Evolutionary conservation across 2,113 vertebrate genomes (phyloP).

Genomic region (Psilopogon haemacephalus): DNA sequence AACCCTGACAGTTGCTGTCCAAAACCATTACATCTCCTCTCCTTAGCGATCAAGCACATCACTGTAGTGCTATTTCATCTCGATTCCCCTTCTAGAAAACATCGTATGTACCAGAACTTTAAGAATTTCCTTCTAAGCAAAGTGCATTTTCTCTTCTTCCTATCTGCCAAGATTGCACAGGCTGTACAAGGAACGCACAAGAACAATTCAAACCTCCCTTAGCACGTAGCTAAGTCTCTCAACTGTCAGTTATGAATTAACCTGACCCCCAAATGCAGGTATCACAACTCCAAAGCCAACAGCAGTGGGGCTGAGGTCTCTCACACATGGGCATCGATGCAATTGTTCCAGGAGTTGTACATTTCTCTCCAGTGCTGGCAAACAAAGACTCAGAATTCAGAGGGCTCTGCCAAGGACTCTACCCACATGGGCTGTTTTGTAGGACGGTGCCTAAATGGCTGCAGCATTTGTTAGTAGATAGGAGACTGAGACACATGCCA

Average conservation of each 20-base stretch:
- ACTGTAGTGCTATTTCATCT: background rate
- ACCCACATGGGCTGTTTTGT: background rate
- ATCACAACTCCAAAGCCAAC: background rate
- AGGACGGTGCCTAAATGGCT: background rate
- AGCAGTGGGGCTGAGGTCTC: background rate
- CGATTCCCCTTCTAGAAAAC: background rate
- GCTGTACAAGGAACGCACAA: background rate
- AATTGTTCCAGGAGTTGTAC: background rate
- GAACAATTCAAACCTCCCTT: background rate
- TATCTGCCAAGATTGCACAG: background rate
- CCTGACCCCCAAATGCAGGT: background rate
- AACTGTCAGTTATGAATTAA: background rate
- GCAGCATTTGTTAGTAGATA: background rate
- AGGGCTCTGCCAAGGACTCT: background rate
- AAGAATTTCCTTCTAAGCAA: background rate
- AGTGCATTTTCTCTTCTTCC: background rate
- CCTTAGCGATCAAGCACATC: constrained; percentile 16
- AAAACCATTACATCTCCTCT: constrained; percentile 46
- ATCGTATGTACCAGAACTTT: background rate
- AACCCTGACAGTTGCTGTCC: constrained; percentile 62
- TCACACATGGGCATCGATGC: background rate
- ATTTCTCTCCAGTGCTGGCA: background rate
- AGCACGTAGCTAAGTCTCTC: background rate
- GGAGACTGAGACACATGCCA: background rate
- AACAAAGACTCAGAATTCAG: background rate